Evolutionary conservation across 2,113 vertebrate species (phyloP), one percentile per base, ranked within the genome.

Genomic region (Danionella cerebrum): DNA sequence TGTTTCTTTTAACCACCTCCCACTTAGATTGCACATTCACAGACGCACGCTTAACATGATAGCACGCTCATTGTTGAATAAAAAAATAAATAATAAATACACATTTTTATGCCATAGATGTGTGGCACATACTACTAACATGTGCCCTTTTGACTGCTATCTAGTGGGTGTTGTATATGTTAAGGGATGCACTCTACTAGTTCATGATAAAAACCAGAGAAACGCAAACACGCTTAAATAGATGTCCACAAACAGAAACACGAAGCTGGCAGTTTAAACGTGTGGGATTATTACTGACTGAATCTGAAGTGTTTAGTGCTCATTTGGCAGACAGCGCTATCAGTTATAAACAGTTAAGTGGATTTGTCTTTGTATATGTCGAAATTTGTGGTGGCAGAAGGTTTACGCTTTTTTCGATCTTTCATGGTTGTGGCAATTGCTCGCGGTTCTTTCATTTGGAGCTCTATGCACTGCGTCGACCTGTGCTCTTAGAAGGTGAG

Each of bases 161-260:
- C 81, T 82, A 82, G 79, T 79, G 50, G 77, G 80, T 85, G 88
- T 86, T 88, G 84, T 87, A 88, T 87, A 86, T 85, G 84, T 86
- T 84, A 85, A 89, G 88, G 86, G 83, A 76, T 76, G 82, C 83
- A 82, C 86, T 81, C 83, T 79, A 76, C 77, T 70, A 50, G 39
- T 69, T 70, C 62, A 65, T 74, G 83, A 41, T 45, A 45, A 81
- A 57, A 3, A 82, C 74, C 73, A 85, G 80, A 85, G 83, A 45
- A n/a, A n/a, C n/a, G n/a, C 48, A 55, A 83, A 82, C 81, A 83
- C 81, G 84, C 86, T 85, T 88, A 79, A 68, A 69, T 78, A 72
- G 80, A 84, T 84, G 81, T 83, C 78, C 83, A 73, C 76, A 79
- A 82, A 78, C 82, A 85, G 84, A 88, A 85, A 84, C 82, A 78